Percentiles rank a stretch among this genome's conserved stretches.
These are phyloP conservation scores for Agelas oroides DNA, from an alignment of 37 sponge, comb jelly and placozoan genomes.

Conservation along the genomic window DNA sequence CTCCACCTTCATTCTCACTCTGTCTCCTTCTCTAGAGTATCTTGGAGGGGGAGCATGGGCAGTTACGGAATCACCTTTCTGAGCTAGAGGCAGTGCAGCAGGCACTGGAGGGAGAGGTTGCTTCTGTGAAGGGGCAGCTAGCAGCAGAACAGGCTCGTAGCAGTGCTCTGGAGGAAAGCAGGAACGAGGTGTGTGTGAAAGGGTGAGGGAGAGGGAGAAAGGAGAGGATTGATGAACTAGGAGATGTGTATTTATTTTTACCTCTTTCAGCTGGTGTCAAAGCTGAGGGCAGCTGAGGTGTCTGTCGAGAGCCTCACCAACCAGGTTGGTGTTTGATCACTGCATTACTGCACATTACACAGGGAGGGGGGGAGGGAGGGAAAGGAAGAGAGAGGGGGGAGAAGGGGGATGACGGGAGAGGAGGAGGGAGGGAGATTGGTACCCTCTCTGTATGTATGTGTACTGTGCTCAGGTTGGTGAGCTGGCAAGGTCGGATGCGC, in stretches of 20 bases:
- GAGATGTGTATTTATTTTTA: no score
- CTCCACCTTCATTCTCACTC: no score
- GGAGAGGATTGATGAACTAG: no score
- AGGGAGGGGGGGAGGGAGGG: no score
- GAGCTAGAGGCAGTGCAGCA: neutral
- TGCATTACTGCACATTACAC: no score
- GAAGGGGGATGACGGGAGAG: no score
- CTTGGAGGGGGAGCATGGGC: constrained; percentile 16
- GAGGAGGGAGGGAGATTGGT: no score
- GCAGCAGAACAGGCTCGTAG: constrained; percentile 16
- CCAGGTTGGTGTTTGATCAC: neutral
- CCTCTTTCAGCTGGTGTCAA: constrained; percentile 12
- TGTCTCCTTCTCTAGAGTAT: neutral
- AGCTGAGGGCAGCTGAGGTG: constrained; percentile 16
- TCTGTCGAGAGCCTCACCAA: constrained; percentile 21
- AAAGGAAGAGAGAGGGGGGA: no score
- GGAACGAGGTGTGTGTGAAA: neutral
- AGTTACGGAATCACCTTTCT: neutral
- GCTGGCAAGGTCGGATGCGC: constrained; percentile 16
- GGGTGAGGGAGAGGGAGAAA: no score
- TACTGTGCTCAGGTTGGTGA: constrained; percentile 7
- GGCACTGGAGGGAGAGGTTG: neutral
- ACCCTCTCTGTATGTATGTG: no score
- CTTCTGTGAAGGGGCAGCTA: constrained; percentile 2
- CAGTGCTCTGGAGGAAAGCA: constrained; percentile 24